These are phyloP conservation scores for Hylaeus anthracinus DNA, from an alignment of 1,140 invertebrate species.

Conservation along the genomic window DNA sequence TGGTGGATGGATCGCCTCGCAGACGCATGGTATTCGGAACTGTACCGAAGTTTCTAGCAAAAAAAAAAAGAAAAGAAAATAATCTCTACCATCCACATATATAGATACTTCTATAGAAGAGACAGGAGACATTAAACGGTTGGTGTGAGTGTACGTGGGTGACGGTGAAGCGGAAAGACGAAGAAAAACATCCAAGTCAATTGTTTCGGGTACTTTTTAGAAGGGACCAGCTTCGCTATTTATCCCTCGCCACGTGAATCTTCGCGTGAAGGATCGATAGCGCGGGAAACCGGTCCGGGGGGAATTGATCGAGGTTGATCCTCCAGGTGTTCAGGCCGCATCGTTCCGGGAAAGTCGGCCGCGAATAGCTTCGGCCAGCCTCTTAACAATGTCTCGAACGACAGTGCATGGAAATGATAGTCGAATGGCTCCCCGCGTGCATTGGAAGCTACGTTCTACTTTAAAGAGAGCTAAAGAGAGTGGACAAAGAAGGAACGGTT, in stretches of 20 bases:
- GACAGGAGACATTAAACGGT: constrained; percentile 18
- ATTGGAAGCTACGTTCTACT: constrained; percentile 54
- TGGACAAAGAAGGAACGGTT: constrained; percentile 13
- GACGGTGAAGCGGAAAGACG: neutral
- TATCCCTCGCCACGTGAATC: neutral
- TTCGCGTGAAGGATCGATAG: neutral
- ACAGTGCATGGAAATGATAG: constrained; percentile 49
- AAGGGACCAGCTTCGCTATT: constrained; percentile 16
- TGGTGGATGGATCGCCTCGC: constrained; percentile 25
- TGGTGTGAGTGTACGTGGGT: constrained; percentile 7
- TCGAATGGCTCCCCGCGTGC: constrained; percentile 54
- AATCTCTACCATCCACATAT: constrained; percentile 19
- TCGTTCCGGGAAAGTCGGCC: constrained; percentile 53
- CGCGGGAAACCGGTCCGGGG: constrained; percentile 15
- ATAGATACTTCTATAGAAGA: constrained; percentile 13
- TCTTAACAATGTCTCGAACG: constrained; percentile 39
- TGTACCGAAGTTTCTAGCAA: constrained; percentile 2
- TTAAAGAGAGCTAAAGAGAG: constrained; percentile 32
- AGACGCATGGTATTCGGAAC: neutral
- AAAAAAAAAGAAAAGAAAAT: neutral
- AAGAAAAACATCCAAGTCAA: neutral
- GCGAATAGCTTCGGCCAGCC: constrained; percentile 33
- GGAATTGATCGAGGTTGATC: neutral
- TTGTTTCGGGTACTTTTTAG: neutral
- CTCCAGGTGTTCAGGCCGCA: constrained; percentile 41